Conservation (phyloP, 2,888 invertebrate genomes). For the Lepidochrysops patricia region DNA sequence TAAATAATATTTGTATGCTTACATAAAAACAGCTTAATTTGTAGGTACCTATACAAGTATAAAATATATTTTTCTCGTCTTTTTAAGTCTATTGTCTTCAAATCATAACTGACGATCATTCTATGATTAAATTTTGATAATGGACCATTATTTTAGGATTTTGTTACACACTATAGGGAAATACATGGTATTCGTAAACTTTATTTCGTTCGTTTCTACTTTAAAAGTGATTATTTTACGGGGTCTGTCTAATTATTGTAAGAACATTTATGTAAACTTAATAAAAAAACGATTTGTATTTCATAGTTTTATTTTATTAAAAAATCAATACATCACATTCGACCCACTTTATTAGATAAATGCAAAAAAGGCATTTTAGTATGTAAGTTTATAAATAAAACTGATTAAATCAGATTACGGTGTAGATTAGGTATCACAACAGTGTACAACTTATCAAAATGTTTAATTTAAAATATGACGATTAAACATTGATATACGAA, state of each 20-base stretch:
- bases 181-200: conserved; percentile 18
- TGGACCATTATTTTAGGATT: conserved; percentile 17
- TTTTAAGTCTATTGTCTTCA: not conserved
- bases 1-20: conserved; percentile 10
- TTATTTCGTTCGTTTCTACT: conserved; percentile 10
- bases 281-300: conserved; percentile 4
- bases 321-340: conserved; percentile 26
- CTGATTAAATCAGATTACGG: conserved; percentile 34
- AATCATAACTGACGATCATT: not conserved
- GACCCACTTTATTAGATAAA: conserved; percentile 35
- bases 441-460: conserved; percentile 34
- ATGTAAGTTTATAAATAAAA: conserved; percentile 31
- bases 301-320: conserved; percentile 12
- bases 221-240: not conserved
- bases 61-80: not conserved
- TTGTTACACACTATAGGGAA: conserved; percentile 9
- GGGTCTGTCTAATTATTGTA: not conserved
- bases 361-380: conserved; percentile 29
- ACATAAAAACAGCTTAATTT: conserved; percentile 1
- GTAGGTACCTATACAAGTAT: not conserved
- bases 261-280: not conserved
- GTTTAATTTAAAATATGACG: conserved; percentile 8
- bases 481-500: too few species aligned
- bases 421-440: conserved; percentile 60
- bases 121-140: conserved; percentile 12